phyloP scores from a whole-genome alignment of 2,113 vertebrate genomes.

The Columbina picui region DNA sequence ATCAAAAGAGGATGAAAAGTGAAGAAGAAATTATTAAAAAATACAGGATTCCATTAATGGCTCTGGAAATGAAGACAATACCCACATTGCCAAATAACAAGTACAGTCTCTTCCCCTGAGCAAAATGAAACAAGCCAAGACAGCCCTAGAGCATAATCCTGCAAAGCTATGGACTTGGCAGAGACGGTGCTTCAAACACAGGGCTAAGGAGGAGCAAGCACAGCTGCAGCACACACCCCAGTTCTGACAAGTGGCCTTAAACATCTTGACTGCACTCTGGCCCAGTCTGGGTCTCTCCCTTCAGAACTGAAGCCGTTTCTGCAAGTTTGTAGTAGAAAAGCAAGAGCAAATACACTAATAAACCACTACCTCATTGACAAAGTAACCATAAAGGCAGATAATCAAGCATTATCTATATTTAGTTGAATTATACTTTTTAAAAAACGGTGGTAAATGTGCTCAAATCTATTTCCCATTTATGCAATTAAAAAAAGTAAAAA shows the following conservation, averaged over 20 bases:
- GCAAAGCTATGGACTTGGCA: background rate
- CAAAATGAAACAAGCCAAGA: conserved; percentile 24
- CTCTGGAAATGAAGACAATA: background rate
- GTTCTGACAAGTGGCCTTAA: conserved; percentile 6
- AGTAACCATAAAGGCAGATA: background rate
- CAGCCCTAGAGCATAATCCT: conserved; percentile 18
- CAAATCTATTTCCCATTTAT: background rate
- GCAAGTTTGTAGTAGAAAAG: background rate
- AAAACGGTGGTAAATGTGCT: background rate
- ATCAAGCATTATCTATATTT: background rate
- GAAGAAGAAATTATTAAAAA: background rate
- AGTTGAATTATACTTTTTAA: background rate
- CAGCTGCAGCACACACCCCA: conserved; percentile 1
- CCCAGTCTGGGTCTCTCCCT: background rate
- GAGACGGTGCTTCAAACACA: background rate
- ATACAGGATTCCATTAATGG: background rate
- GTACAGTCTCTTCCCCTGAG: background rate
- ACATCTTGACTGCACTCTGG: background rate
- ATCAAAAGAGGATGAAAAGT: background rate
- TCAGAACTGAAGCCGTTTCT: background rate
- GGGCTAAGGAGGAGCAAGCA: background rate
- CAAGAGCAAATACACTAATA: background rate
- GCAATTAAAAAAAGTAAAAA: background rate
- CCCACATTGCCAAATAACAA: background rate
- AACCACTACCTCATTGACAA: background rate